Evolutionary conservation across 1,140 invertebrate genomes (phyloP).

Genomic region (Neoseiulus cucumeris): DNA sequence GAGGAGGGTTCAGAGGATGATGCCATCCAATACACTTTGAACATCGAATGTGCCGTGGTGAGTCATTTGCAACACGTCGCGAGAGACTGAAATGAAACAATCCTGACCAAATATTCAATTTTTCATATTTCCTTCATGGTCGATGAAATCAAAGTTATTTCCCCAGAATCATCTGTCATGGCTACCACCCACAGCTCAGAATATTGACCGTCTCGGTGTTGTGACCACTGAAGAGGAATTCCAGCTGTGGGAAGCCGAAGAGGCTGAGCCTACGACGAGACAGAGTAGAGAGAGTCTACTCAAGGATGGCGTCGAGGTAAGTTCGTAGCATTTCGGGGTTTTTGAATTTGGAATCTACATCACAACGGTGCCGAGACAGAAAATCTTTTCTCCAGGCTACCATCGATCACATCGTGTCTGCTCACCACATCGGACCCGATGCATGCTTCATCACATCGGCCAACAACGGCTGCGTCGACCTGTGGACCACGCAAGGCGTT

Average conservation of each 20-base stretch:
- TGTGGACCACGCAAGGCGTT: background rate
- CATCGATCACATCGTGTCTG: too few species aligned
- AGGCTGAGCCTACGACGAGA: background rate
- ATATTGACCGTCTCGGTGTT: background rate
- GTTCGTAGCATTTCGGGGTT: too few species aligned
- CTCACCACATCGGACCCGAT: too few species aligned
- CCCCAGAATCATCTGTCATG: background rate
- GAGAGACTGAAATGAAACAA: background rate
- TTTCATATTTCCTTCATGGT: background rate
- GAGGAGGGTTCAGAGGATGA: constrained; percentile 51
- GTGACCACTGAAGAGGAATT: background rate
- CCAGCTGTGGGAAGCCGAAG: constrained; percentile 4
- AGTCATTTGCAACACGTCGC: constrained; percentile 16
- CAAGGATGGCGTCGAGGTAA: background rate
- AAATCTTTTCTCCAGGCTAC: too few species aligned
- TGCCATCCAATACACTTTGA: constrained; percentile 54
- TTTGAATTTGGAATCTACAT: too few species aligned
- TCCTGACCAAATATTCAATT: background rate
- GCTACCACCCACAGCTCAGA: background rate
- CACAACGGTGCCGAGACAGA: too few species aligned
- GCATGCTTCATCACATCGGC: background rate
- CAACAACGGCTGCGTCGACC: background rate
- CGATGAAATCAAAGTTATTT: too few species aligned
- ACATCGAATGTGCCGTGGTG: constrained; percentile 58
- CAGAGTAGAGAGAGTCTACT: background rate